Conservation (phyloP, 2,113 vertebrate genomes). For the Lichenostomus cassidix region DNA sequence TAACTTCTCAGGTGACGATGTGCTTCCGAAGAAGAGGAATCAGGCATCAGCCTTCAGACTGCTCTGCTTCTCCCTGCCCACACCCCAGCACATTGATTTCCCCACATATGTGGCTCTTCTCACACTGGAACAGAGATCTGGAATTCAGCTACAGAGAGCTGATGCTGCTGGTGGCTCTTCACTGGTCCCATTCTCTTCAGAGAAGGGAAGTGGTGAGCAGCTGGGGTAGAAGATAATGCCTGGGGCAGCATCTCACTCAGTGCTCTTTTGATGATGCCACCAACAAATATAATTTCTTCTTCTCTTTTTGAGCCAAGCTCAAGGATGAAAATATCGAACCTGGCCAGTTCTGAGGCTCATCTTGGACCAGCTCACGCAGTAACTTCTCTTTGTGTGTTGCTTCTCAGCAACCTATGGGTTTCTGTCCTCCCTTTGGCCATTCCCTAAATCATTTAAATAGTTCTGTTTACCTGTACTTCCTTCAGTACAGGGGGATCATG, state of each 20-base stretch:
- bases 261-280: not conserved
- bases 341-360: not conserved
- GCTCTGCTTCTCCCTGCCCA: not conserved
- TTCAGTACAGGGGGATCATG: not conserved
- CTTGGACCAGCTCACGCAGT: not conserved
- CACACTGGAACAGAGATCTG: not conserved
- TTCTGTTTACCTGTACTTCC: not conserved
- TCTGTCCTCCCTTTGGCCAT: not conserved
- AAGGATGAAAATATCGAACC: not conserved
- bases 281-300: not conserved
- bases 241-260: not conserved
- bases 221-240: not conserved
- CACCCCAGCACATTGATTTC: fast-evolving
- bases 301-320: not conserved
- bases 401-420: not conserved
- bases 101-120: fast-evolving
- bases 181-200: not conserved
- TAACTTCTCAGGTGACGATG: not conserved
- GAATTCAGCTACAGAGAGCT: not conserved
- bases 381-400: not conserved
- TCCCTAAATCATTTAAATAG: not conserved
- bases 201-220: not conserved
- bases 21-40: not conserved
- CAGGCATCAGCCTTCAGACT: not conserved
- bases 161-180: not conserved